These are phyloP conservation scores for Denticeps clupeoides DNA, from an alignment of 2,797 vertebrate species.

Conservation along the genomic window DNA sequence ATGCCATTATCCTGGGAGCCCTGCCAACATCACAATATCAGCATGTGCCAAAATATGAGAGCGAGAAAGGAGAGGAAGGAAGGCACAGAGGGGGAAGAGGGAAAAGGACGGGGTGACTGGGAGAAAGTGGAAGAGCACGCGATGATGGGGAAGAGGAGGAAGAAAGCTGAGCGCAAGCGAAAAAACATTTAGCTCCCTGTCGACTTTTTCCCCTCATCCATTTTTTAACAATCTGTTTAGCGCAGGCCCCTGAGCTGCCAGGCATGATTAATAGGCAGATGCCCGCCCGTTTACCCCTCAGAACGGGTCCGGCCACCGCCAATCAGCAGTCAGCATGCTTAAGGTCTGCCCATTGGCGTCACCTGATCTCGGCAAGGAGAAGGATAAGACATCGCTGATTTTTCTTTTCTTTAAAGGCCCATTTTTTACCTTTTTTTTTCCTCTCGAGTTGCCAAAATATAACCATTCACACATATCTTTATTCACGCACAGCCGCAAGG, in stretches of 20 bases:
- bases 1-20: conserved; percentile 48
- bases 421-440: neutral
- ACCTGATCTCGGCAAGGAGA: conserved; percentile 4
- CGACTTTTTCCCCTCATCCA: conserved; percentile 40
- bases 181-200: conserved; percentile 23
- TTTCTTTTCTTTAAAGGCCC: too few relatives aligned
- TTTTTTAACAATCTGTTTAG: conserved; percentile 60
- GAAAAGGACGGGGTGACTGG: neutral
- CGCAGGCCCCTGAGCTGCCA: conserved; percentile 31
- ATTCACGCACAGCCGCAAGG: too few relatives aligned
- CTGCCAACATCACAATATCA: too few relatives aligned
- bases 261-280: conserved; percentile 54
- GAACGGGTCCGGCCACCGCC: conserved; percentile 19
- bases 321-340: conserved; percentile 36
- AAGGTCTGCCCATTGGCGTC: conserved; percentile 19
- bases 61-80: neutral
- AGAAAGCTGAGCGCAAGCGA: conserved; percentile 2
- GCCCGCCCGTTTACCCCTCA: conserved; percentile 39
- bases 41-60: too few relatives aligned
- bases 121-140: neutral
- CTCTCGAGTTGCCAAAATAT: too few relatives aligned
- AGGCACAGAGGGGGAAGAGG: neutral
- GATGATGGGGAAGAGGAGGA: conserved; percentile 2
- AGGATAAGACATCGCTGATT: conserved; percentile 5
- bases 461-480: too few relatives aligned